These are phyloP conservation scores for Drosophila obscura DNA, from an alignment of 1,140 invertebrate genomes.

Conservation along the genomic window DNA sequence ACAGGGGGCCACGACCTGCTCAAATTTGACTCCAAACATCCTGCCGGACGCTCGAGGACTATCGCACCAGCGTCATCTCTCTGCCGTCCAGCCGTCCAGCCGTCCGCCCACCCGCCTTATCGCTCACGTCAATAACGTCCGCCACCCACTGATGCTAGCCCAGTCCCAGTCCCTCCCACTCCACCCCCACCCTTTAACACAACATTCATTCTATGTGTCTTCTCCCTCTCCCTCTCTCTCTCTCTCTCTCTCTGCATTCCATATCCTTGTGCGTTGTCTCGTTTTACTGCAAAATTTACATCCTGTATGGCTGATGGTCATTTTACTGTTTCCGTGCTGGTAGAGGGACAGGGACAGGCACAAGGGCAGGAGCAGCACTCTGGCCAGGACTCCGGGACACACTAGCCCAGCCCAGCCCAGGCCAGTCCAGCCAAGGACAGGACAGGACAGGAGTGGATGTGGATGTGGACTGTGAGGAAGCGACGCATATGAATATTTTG, in stretches of 20 bases:
- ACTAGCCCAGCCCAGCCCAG: background rate
- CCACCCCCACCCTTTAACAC: conserved; percentile 5
- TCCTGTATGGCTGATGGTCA: conserved; percentile 81
- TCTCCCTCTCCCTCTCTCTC: background rate
- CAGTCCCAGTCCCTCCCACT: conserved; percentile 5
- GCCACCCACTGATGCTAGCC: conserved; percentile 38
- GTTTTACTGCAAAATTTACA: conserved; percentile 81
- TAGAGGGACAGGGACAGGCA: background rate
- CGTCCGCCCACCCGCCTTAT: conserved; percentile 60
- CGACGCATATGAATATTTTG: conserved; percentile 80
- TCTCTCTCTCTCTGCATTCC: conserved; percentile 1
- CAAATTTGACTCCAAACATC: conserved; percentile 71
- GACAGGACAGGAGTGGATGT: too few relatives aligned
- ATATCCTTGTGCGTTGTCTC: conserved; percentile 73
- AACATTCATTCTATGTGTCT: conserved; percentile 9
- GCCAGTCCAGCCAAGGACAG: too few relatives aligned
- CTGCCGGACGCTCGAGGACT: conserved; percentile 66
- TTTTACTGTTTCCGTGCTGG: conserved; percentile 78
- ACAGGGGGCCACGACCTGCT: conserved; percentile 52
- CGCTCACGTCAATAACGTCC: conserved; percentile 68
- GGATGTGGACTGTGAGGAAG: conserved; percentile 3
- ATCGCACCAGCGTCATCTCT: conserved; percentile 59
- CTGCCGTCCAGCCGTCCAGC: background rate
- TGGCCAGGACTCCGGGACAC: conserved; percentile 23
- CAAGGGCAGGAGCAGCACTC: background rate